Evolutionary conservation across 2,888 invertebrate genomes (phyloP), one percentile per base, ranked within the genome.

Genomic region (Patella pellucida): DNA sequence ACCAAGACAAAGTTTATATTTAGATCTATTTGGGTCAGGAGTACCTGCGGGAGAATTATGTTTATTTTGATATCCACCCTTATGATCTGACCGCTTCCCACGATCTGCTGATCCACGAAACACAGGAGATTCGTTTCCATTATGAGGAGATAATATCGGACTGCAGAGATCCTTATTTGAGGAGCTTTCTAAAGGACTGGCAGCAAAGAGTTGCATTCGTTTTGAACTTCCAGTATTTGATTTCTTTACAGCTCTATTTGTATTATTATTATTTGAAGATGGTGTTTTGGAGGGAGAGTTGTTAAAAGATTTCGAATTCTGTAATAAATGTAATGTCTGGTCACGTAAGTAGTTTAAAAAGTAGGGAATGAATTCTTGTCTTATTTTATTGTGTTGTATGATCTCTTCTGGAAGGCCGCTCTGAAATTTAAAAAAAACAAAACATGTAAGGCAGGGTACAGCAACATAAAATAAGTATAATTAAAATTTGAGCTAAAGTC

Each of bases 261-360:
- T 56, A 82, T 84, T 69, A 79, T 79, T 19, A 84, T 41, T 77
- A 83, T 85, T 70, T 84, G 80, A 71, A 82, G 72, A 12, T n/a
- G 86, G 87, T 9, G 86, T 88, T 75, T 88, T 88, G 3, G 84
- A 84, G 16, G 88, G 88, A 12, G 88, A 86, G 50, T 85, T 84
- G n/a, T 80, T 85, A 2, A 84, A 82, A 16, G 87, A 86, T 51
- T 83, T 83, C 14, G 82, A 81, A 56, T 81, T 83, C 68, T 88
- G 87, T 9, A 88, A 77, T 3, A 88, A 76, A 76, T 85, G 86
- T 11, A 85, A 71, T 50, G 86, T 87, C 69, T 87, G 85, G 70
- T 87, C 87, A 19, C 88, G 76, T n/a, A 88, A 76, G 71, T 85
- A 87, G 81, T 88, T 88, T 41, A 88, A 77, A 71, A 88, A 85